Evolutionary conservation across 2,888 invertebrate genomes (phyloP), one percentile per base, ranked within the genome.

Genomic region (Automeris io): DNA sequence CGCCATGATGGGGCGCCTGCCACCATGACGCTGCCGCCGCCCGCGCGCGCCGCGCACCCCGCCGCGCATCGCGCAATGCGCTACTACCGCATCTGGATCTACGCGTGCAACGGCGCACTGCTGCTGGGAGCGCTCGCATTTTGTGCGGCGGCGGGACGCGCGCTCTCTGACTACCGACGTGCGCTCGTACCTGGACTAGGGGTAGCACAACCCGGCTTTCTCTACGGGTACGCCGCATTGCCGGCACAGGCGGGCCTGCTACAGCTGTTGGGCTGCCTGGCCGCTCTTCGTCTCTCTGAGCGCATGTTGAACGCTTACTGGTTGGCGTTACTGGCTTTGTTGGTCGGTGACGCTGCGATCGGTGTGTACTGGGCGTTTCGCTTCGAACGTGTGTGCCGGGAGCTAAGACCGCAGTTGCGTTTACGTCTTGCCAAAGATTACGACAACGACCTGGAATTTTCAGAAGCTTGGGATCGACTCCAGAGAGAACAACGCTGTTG

Each of bases 31-130:
- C 87, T 76, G 87, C 87, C 82, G 88, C 85, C 88, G 88, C 78
- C 85, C 81, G 77, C 88, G 77, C 79, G 67, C 64, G 69, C 73
- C 71, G 87, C 85, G 67, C 85, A 85, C 74, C 79, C 81, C 65
- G 77, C 82, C 75, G 89, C 88, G 77, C 87, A 88, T 65, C 88
- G 88, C 87, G 89, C 89, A 74, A 89, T 90, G 81, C 88, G 93
- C 90, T 94, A 94, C 88, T 94, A 94, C 87, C 92, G 95, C 87
- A 91, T 95, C 80, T 95, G 95, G 95, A 95, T 95, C 77, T 95
- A 95, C 90, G 93, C 94, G 77, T 95, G 95, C 91, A 95, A 95
- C 89, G 92, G 93, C 82, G 95, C 94, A 65, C 89, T 95, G 78
- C 88, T 95, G 79, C 91, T 94, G 61, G 93, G 93, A 71, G 93